Conservation (phyloP, 2,797 vertebrate species). For the Columba guinea region DNA sequence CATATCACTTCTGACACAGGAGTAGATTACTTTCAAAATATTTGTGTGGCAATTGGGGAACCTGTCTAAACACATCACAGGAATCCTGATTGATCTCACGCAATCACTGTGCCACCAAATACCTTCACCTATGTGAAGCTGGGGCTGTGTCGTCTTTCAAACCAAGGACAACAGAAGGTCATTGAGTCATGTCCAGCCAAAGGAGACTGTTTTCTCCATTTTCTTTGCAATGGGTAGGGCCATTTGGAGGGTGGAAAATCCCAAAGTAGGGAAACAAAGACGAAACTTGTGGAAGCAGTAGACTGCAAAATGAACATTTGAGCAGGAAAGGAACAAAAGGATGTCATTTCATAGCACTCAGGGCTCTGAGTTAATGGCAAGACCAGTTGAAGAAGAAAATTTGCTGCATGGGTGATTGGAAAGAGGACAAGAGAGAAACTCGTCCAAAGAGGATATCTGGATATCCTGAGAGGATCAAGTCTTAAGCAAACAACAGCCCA, state of each 20-base stretch:
- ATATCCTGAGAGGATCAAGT: neutral
- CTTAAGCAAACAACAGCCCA: neutral
- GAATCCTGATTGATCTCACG: slow-evolving; percentile 46
- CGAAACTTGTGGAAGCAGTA: neutral
- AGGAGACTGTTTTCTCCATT: neutral
- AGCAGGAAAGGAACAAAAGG: neutral
- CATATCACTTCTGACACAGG: slow-evolving; percentile 33
- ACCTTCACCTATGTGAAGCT: neutral
- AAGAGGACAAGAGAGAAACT: neutral
- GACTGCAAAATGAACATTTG: neutral
- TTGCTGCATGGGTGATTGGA: neutral
- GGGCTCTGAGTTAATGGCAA: neutral
- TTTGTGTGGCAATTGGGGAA: slow-evolving; percentile 39
- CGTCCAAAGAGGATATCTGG: neutral
- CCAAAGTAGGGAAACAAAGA: neutral
- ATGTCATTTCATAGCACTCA: neutral
- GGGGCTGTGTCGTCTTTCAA: slow-evolving; percentile 24
- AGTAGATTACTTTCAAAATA: slow-evolving; percentile 52
- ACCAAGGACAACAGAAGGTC: slow-evolving; percentile 29
- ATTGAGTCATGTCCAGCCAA: slow-evolving; percentile 14
- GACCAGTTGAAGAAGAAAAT: neutral
- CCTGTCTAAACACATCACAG: slow-evolving; percentile 54
- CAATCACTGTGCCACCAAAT: slow-evolving; percentile 39
- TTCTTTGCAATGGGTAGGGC: neutral
- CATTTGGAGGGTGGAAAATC: neutral